phyloP scores from a whole-genome alignment of 2,113 vertebrate genomes.

The Collichthys lucidus region DNA sequence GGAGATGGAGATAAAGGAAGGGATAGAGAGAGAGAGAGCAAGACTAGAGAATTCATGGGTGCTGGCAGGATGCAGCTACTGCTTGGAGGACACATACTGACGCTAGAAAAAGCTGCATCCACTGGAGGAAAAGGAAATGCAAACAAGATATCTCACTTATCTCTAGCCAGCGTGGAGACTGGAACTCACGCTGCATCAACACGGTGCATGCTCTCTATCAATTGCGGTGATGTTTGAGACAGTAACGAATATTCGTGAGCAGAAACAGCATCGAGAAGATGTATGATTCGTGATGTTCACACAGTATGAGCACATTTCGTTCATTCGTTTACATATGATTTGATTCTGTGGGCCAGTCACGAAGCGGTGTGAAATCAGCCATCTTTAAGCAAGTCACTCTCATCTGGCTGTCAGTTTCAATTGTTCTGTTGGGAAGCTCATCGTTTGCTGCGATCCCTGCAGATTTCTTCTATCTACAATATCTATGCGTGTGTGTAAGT shows the following conservation, averaged over 20 bases:
- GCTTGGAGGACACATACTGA: background rate
- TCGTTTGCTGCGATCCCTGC: conserved; percentile 13
- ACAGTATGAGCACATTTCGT: background rate
- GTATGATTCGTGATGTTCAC: background rate
- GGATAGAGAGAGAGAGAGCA: background rate
- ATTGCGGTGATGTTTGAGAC: too few relatives aligned
- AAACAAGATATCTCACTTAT: too few relatives aligned
- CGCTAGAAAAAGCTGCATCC: background rate
- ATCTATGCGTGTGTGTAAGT: conserved; percentile 20
- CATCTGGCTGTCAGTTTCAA: conserved; percentile 14
- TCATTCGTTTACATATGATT: background rate
- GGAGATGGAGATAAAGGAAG: conserved; percentile 6
- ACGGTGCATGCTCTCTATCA: background rate
- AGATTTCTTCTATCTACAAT: background rate
- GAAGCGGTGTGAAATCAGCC: background rate
- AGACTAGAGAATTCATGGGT: background rate
- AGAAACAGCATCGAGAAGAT: background rate
- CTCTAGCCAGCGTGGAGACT: background rate
- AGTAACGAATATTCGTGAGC: background rate
- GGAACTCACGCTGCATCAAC: too few relatives aligned
- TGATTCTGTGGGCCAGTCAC: background rate
- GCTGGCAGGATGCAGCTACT: too few relatives aligned
- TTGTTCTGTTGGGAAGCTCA: conserved; percentile 8
- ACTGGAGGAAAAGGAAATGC: background rate
- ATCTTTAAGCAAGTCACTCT: background rate